Conservation (phyloP, 2,888 invertebrate species). For the Tinea trinotella region DNA sequence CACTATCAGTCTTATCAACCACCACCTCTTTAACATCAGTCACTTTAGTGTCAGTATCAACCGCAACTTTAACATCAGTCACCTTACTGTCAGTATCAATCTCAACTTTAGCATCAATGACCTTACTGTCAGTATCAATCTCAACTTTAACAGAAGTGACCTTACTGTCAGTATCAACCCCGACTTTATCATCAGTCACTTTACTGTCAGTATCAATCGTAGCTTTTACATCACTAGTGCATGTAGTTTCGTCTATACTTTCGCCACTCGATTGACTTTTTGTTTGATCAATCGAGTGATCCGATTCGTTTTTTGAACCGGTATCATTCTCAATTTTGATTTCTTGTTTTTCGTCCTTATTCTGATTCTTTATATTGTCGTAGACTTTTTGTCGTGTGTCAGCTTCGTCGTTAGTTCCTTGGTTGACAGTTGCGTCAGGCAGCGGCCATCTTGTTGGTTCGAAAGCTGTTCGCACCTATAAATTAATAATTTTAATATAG, state of each 20-base stretch:
- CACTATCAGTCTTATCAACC: background rate
- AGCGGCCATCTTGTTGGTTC: constrained; percentile 94
- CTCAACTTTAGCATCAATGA: background rate
- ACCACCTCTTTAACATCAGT: background rate
- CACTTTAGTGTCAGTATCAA: background rate
- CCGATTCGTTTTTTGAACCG: constrained; percentile 22
- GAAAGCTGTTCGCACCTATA: constrained; percentile 84
- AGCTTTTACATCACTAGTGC: background rate
- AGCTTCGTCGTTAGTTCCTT: constrained; percentile 28
- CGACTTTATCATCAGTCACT: background rate
- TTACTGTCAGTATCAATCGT: background rate
- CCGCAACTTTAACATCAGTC: background rate
- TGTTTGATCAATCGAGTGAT: background rate
- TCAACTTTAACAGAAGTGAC: background rate
- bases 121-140: background rate
- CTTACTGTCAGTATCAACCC: background rate
- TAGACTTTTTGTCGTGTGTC: constrained; percentile 17
- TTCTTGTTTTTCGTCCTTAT: background rate
- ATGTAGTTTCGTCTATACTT: background rate
- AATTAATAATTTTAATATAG: too few species aligned
- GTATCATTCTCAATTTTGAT: background rate
- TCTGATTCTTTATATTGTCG: background rate
- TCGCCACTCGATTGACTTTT: background rate
- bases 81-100: background rate
- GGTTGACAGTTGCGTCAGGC: constrained; percentile 60